These are phyloP conservation scores for Epirrhoe tristata DNA, from an alignment of 2,888 invertebrate genomes.

Conservation along the genomic window DNA sequence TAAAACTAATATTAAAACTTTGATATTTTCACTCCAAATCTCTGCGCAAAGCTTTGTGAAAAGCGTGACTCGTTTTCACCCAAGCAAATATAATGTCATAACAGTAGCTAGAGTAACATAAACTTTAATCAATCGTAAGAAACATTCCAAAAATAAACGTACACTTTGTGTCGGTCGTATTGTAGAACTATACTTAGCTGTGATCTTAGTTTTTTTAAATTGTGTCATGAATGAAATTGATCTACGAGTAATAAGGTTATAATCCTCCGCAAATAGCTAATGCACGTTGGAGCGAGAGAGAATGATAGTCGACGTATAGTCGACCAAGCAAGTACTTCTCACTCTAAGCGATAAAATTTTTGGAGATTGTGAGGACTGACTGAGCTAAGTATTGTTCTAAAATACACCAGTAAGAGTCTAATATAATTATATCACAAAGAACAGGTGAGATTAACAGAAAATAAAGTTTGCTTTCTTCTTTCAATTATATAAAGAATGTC, in stretches of 20 bases:
- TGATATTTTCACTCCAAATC: conserved; percentile 26
- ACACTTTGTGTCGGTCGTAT: conserved; percentile 29
- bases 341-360: too few species aligned
- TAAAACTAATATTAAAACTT: conserved; percentile 42
- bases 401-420: conserved; percentile 23
- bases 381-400: conserved; percentile 17
- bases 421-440: conserved; percentile 61
- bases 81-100: conserved; percentile 36
- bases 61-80: conserved; percentile 24
- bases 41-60: conserved; percentile 4
- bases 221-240: not conserved
- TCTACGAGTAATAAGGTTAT: not conserved
- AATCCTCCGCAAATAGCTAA: too few species aligned
- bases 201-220: not conserved
- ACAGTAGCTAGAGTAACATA: conserved; percentile 34
- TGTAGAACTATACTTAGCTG: conserved; percentile 2
- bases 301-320: too few species aligned
- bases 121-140: conserved; percentile 40
- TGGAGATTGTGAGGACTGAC: not conserved
- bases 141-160: conserved; percentile 44
- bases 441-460: conserved; percentile 60
- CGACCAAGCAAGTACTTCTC: too few species aligned
- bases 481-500: conserved; percentile 18
- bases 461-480: conserved; percentile 36
- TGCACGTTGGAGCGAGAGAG: too few species aligned